Percentiles rank a stretch among this genome's conserved stretches.
Evolutionary conservation across 35 echinoderm and acorn worm genomes (phyloP).

Genomic region (Ophioderma brevispina): DNA sequence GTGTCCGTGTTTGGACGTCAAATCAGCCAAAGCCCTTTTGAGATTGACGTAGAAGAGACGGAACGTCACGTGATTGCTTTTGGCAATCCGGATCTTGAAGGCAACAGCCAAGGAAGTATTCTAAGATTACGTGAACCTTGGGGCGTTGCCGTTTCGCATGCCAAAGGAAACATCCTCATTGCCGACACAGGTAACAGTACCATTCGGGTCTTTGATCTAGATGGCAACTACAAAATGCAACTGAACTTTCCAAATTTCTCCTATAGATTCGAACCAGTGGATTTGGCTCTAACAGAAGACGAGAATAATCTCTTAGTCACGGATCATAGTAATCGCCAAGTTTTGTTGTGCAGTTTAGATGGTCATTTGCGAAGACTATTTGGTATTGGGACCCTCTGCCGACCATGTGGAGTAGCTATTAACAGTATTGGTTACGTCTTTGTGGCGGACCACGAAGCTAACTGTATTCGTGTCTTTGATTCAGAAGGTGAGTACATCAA

Average conservation of each 20-base stretch:
- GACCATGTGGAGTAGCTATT: conserved; percentile 87
- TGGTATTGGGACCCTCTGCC: conserved; percentile 47
- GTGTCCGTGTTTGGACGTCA: conserved; percentile 84
- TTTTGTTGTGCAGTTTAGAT: conserved; percentile 79
- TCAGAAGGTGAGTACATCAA: conserved; percentile 50
- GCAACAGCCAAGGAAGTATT: conserved; percentile 11
- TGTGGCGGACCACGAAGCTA: conserved; percentile 85
- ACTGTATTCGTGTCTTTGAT: conserved; percentile 76
- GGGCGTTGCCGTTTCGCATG: conserved; percentile 82
- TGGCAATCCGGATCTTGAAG: background rate
- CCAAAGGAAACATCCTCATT: conserved; percentile 72
- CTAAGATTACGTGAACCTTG: conserved; percentile 77
- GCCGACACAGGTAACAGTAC: conserved; percentile 92
- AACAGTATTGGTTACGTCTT: conserved; percentile 73
- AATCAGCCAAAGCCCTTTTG: conserved; percentile 76
- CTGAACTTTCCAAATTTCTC: conserved; percentile 70
- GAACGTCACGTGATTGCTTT: conserved; percentile 50
- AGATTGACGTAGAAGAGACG: conserved; percentile 66
- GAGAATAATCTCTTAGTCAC: conserved; percentile 72
- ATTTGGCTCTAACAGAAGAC: conserved; percentile 67
- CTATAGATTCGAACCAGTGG: conserved; percentile 83
- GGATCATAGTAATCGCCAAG: conserved; percentile 71
- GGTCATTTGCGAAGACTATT: conserved; percentile 67
- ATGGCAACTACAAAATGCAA: conserved; percentile 78
- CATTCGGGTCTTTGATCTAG: conserved; percentile 86